Conservation (phyloP, 2,888 invertebrate species). For the Leucophenga maculata region DNA sequence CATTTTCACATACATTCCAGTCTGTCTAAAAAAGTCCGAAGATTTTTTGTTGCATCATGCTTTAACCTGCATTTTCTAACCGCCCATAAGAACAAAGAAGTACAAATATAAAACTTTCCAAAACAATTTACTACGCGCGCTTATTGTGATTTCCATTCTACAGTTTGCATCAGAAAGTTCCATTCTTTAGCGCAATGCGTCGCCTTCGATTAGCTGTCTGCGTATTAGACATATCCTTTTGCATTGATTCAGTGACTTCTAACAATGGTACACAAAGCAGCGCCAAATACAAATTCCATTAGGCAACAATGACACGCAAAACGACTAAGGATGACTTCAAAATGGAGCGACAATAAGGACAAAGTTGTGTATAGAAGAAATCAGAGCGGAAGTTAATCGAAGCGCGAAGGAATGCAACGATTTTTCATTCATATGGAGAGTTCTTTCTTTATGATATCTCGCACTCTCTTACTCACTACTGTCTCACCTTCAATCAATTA, state of each 20-base stretch:
- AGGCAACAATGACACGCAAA: background rate
- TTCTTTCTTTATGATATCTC: background rate
- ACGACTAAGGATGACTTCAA: too few species aligned
- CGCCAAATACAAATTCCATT: constrained; percentile 11
- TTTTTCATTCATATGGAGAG: constrained; percentile 5
- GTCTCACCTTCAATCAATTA: background rate
- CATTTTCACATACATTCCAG: too few species aligned
- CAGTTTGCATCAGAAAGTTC: background rate
- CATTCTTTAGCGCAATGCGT: background rate
- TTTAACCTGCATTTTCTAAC: too few species aligned
- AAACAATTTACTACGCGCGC: background rate
- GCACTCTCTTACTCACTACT: background rate
- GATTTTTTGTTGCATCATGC: too few species aligned
- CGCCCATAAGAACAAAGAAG: too few species aligned
- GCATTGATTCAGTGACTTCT: background rate
- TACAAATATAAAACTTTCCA: too few species aligned
- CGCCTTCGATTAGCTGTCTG: background rate
- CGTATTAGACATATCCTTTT: too few species aligned
- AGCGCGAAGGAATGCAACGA: constrained; percentile 1
- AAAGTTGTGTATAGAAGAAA: background rate
- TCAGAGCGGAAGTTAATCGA: constrained; percentile 6
- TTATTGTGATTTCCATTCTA: background rate
- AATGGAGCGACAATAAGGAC: background rate
- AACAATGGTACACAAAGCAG: background rate
- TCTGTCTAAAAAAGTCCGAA: too few species aligned